These are phyloP conservation scores for Pissodes strobi DNA, from an alignment of 1,140 invertebrate genomes.

Conservation along the genomic window DNA sequence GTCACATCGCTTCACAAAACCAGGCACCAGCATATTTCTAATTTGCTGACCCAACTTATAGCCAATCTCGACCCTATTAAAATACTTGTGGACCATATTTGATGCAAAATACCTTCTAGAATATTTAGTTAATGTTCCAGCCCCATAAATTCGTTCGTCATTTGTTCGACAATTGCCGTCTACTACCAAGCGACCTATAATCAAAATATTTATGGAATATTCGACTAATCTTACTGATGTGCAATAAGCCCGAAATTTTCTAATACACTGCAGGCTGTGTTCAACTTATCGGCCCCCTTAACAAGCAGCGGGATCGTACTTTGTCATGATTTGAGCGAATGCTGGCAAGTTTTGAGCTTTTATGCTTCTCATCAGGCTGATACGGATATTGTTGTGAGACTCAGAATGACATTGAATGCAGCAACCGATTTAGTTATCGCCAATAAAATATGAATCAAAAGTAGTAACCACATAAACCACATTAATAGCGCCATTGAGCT, in stretches of 20 bases:
- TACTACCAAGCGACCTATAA: constrained; percentile 64
- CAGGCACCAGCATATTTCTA: constrained; percentile 39
- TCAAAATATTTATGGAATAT: too few relatives aligned
- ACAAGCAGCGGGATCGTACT: neutral
- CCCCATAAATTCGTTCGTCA: constrained; percentile 69
- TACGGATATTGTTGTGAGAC: too few relatives aligned
- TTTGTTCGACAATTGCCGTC: constrained; percentile 70
- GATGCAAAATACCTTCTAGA: constrained; percentile 60
- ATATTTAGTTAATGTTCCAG: constrained; percentile 69
- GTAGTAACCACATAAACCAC: too few relatives aligned
- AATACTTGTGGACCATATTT: constrained; percentile 58
- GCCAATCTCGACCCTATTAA: constrained; percentile 56
- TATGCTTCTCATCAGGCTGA: too few relatives aligned
- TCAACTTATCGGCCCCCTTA: neutral
- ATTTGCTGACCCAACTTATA: constrained; percentile 44
- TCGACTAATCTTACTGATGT: too few relatives aligned
- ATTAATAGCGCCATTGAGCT: too few relatives aligned
- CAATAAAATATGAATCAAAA: too few relatives aligned
- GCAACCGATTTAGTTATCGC: too few relatives aligned
- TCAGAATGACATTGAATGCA: too few relatives aligned
- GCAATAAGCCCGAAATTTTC: too few relatives aligned
- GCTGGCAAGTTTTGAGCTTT: neutral
- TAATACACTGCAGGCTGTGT: too few relatives aligned
- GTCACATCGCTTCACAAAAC: constrained; percentile 24
- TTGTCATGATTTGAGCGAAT: neutral